Evolutionary conservation across 2,797 vertebrate species (phyloP), one percentile per base, ranked within the genome.

Genomic region (Catharus ustulatus): DNA sequence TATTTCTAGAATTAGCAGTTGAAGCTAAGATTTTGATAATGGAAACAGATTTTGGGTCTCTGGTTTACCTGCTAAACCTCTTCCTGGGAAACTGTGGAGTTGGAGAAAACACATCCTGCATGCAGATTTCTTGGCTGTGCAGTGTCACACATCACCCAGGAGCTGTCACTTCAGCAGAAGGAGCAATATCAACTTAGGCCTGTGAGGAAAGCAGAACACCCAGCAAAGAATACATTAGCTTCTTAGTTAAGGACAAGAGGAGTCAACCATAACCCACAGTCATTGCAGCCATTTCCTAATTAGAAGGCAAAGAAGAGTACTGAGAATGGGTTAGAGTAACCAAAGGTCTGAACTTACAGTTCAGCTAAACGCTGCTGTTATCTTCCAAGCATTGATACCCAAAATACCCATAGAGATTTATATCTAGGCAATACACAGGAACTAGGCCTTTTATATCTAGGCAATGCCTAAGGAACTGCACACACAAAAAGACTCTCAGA

Each of bases 1-100:
- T 22, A 69, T 27, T 38, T 83, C 64, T 58, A 64, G 49, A 42
- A 67, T 62, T 83, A 82, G 78, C 40, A 46, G 48, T 8, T 43
- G 49, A 69, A 89, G 27, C 63, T 87, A 59, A 91, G 21, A 4
- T 23, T n/a, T 82, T 64, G 34, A n/a, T 59, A 81, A 80, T 11
- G 21, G 77, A 89, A 89, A 55, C 40, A 62, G 90, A 90, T 16
- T 87, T 83, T 75, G 21, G 67, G 63, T 27, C 67, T 92, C 61
- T 79, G 38, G 40, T 82, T 92, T 94, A 86, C 67, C 79, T 93
- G 77, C 57, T 83, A 59, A 73, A 48, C 34, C 15, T 84, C 94
- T 55, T 94, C 57, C 49, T 87, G 62, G 64, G 93, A 84, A 71
- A 71, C 22, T 45, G 3, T 43, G 9, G 52, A 73, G 26, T 64